These are phyloP conservation scores for Coenobita brevimanus DNA, from an alignment of 1,140 invertebrate genomes.

Conservation along the genomic window DNA sequence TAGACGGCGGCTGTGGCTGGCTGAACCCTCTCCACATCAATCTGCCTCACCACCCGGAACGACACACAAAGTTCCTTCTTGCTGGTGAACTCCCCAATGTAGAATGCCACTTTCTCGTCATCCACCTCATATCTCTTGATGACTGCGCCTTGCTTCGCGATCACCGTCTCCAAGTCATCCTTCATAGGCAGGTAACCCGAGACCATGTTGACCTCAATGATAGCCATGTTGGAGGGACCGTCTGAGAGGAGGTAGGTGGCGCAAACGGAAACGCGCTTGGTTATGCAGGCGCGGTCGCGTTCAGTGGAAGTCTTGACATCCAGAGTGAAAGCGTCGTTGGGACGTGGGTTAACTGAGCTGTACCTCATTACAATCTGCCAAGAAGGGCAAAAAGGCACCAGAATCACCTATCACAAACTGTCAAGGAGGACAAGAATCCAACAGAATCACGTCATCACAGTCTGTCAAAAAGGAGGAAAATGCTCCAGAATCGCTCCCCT, in stretches of 20 bases:
- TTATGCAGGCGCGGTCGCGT: background rate
- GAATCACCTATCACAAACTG: too few relatives aligned
- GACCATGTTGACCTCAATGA: background rate
- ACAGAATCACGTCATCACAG: too few relatives aligned
- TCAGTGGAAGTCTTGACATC: background rate
- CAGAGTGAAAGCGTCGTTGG: background rate
- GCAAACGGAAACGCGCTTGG: background rate
- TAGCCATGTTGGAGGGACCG: background rate
- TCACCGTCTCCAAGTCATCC: background rate
- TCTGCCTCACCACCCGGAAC: background rate
- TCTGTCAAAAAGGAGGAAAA: too few relatives aligned
- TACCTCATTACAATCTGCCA: background rate
- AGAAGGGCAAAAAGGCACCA: background rate
- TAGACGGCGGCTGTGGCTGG: background rate
- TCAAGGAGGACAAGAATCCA: too few relatives aligned
- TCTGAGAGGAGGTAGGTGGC: constrained; percentile 7
- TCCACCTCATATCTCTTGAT: background rate
- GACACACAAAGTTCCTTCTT: background rate
- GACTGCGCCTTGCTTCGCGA: background rate
- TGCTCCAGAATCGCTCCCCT: too few relatives aligned
- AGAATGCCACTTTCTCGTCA: background rate
- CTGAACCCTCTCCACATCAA: background rate
- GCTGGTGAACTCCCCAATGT: background rate
- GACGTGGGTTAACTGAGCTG: background rate
- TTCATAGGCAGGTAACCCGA: background rate